These are phyloP conservation scores for Artemia franciscana DNA, from an alignment of 1,140 invertebrate species.

Conservation along the genomic window DNA sequence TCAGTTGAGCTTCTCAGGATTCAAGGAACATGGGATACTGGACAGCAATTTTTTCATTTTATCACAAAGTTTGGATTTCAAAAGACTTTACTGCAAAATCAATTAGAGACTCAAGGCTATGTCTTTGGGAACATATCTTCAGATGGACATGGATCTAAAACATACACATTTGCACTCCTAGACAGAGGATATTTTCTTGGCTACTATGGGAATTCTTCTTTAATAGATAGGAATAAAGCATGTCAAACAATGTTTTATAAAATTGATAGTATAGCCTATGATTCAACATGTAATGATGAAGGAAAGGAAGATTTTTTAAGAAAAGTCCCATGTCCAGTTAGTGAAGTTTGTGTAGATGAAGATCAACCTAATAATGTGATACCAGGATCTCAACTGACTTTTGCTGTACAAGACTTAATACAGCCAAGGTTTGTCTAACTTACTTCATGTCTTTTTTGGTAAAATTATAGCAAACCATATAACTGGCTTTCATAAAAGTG, in stretches of 20 bases:
- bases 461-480: too few relatives aligned
- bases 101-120: slow-evolving; percentile 63
- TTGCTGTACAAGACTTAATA: slow-evolving; percentile 60
- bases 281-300: slow-evolving; percentile 51
- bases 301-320: slow-evolving; percentile 60
- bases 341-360: slow-evolving; percentile 60
- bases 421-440: slow-evolving; percentile 46
- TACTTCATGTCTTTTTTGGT: too few relatives aligned
- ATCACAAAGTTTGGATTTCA: slow-evolving; percentile 87
- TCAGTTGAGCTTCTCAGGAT: too few relatives aligned
- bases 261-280: slow-evolving; percentile 55
- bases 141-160: slow-evolving; percentile 30
- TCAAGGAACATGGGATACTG: slow-evolving; percentile 35
- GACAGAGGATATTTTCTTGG: slow-evolving; percentile 65
- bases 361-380: slow-evolving; percentile 61
- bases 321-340: slow-evolving; percentile 55
- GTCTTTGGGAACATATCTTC: slow-evolving; percentile 84
- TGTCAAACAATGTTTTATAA: slow-evolving; percentile 65
- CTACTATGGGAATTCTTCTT: slow-evolving; percentile 53
- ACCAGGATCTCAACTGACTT: slow-evolving; percentile 72
- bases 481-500: too few relatives aligned
- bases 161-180: slow-evolving; percentile 61
- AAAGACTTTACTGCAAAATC: slow-evolving; percentile 64
- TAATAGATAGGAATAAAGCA: slow-evolving; percentile 33
- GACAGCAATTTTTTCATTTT: slow-evolving; percentile 71